Base-by-base conservation (phyloP, 2,113 vertebrate species). In the Mormyrus lacerda region DNA sequence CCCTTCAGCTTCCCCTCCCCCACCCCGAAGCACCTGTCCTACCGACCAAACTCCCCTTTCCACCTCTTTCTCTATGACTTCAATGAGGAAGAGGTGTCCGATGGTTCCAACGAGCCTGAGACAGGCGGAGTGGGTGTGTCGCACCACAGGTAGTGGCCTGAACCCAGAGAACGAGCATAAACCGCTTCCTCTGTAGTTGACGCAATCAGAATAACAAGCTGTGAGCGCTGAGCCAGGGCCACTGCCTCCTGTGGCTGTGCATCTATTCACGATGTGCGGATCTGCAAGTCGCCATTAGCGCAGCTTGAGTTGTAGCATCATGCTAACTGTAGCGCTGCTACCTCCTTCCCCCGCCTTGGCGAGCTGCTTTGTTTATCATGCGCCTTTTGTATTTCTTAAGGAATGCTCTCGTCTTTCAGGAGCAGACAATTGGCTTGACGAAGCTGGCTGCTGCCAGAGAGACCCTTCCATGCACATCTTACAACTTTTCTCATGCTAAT, bases 61-160 rank as follows among this genome's bases (percentile, higher is more conserved):
- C 97, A 98, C 92, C 97, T 98, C 90, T 99, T 99, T 92, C 98
- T 97, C 0, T 98, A 99, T 0, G 97, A 98, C 94, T 94, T 98
- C 42, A 95, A 97, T 53, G 96, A 98, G 83, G 93, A 94, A 73
- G 19, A 89, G 92, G 85, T 92, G 92, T 93, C 91, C 91, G 92
- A 93, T 90, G 93, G 93, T 93, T 92, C 93, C 93, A 90, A 45
- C 89, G 39, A 15, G 82, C 87, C 1, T 27, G 50, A 69, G 21
- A 31, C 31, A 87, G 94, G 91, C 94, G 89, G 96, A 97, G 97
- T 94, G 6, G 39, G 83, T 96, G 88, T 94, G 94, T 91, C 94
- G 89, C 35, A 42, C 39, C 5, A 4, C 96, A 97, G 97, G 96
- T 97, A 97, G 96, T 94, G 89, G 89, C 87, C 88, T 65, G 90